A percentile compares a stretch with the other conserved stretches of the same genome.
Evolutionary conservation across 2,888 invertebrate species (phyloP).

Genomic region (Antheraea assamensis): DNA sequence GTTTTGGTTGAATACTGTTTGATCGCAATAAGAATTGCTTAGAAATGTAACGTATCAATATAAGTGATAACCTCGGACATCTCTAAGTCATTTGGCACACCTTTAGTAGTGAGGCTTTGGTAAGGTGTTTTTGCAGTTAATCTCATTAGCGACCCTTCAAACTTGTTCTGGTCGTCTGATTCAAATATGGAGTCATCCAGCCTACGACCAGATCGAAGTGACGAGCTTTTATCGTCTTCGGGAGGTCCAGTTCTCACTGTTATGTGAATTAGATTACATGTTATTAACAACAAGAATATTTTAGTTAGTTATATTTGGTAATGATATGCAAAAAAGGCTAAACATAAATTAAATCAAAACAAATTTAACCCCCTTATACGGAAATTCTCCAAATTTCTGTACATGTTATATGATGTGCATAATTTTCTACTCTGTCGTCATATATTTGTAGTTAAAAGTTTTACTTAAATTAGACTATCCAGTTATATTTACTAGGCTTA

Average conservation of each 20-base stretch:
- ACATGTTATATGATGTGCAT: no score
- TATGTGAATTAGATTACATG: constrained; percentile 13
- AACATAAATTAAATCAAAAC: no score
- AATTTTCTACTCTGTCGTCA: no score
- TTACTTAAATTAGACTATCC: no score
- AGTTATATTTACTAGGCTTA: no score
- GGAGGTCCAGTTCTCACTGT: constrained; percentile 45
- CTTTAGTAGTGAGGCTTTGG: constrained; percentile 23
- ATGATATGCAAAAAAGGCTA: no score
- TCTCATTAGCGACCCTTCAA: constrained; percentile 63
- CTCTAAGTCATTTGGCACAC: constrained; percentile 30
- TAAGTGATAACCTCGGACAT: constrained; percentile 33
- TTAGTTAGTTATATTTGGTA: not conserved
- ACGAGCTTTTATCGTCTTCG: constrained; percentile 34
- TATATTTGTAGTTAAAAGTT: no score
- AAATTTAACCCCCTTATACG: no score
- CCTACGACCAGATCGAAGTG: constrained; percentile 49
- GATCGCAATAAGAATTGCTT: no score
- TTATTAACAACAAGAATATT: not conserved
- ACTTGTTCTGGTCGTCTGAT: constrained; percentile 54
- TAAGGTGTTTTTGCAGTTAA: constrained; percentile 53
- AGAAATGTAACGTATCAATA: not conserved
- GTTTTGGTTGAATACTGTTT: no score
- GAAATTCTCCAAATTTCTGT: no score
- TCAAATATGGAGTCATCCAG: constrained; percentile 60